Base-by-base conservation (phyloP, 2,797 vertebrate genomes). In the Sphenodon punctatus region DNA sequence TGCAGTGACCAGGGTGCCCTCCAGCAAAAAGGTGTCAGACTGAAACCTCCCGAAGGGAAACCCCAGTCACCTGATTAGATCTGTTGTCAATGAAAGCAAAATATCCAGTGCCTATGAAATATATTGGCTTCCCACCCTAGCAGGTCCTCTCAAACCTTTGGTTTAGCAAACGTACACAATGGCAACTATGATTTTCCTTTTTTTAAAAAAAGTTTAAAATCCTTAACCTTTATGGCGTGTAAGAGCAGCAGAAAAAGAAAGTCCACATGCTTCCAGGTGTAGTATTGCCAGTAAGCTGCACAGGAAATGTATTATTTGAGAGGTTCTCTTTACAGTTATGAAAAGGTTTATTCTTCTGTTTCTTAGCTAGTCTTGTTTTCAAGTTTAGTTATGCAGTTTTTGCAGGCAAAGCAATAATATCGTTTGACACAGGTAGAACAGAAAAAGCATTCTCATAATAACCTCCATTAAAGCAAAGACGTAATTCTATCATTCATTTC, bases 21-120 rank as follows among this genome's bases (percentile, higher is more conserved):
- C 90, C 53, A 27, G 78, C 83, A 93, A 93, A 93, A 84, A 82
- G 78, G 76, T 39, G 79, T 49, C 82, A 46, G 78, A 63, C 83
- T 55, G 84, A 61, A 86, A 72, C 68, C 63, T 89, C 86, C 90
- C 76, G 80, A 22, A 67, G 73, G 82, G 85, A 48, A 87, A 34
- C 51, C 38, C 38, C 14, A 56, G 59, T 38, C 61, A 61, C 67
- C 67, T 67, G 85, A 91, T 82, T 78, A 92, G 77, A 76, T 89
- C 68, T 23, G 32, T 67, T 76, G 67, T 88, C 86, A 45, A 58
- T 10, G 76, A 90, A 92, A 94, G 81, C 64, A 63, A 63, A 84
- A 84, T 68, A 55, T 39, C 27, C 51, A 2, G 2, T 46, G 4
- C 72, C 73, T 58, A 68, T 36, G 42, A 91, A 86, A 87, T 64